phyloP scores from a whole-genome alignment of 2,113 vertebrate genomes.

The Syngnathus scovelli region DNA sequence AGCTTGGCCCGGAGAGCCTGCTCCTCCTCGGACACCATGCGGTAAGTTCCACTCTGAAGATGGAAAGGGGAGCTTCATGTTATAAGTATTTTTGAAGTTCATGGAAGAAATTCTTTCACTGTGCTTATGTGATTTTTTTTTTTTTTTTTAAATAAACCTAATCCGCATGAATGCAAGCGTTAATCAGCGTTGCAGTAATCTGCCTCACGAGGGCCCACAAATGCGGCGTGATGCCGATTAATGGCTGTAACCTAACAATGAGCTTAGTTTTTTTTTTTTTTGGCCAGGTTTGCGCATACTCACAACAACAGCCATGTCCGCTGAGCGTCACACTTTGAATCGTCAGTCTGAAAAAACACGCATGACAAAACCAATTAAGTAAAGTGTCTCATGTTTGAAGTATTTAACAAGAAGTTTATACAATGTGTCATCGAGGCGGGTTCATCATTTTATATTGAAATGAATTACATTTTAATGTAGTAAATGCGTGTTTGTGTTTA shows the following conservation, averaged over 20 bases:
- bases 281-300: constrained; percentile 37
- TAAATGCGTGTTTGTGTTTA: not conserved
- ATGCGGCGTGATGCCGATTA: constrained; percentile 18
- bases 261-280: constrained; percentile 5
- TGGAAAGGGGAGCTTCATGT: not conserved
- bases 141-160: constrained; percentile 23
- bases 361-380: not conserved
- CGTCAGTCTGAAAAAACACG: constrained; percentile 22
- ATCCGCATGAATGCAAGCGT: constrained; percentile 33
- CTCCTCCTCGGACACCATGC: constrained; percentile 90
- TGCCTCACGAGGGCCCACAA: constrained; percentile 65
- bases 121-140: not conserved
- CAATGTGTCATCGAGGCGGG: too few species aligned
- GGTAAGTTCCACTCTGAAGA: constrained; percentile 84
- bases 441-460: too few species aligned
- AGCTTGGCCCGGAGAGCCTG: constrained; percentile 86
- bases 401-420: too few species aligned
- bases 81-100: too few species aligned
- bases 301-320: constrained; percentile 71
- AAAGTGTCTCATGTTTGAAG: constrained; percentile 2
- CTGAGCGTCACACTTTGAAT: constrained; percentile 33
- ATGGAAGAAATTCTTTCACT: too few species aligned
- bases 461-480: too few species aligned
- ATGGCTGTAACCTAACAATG: constrained; percentile 20
- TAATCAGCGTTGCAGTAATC: constrained; percentile 66